A percentile compares a stretch with the other conserved stretches of the same genome.
phyloP scores from a whole-genome alignment of 2,888 invertebrate species.

The Parelbella ahira region DNA sequence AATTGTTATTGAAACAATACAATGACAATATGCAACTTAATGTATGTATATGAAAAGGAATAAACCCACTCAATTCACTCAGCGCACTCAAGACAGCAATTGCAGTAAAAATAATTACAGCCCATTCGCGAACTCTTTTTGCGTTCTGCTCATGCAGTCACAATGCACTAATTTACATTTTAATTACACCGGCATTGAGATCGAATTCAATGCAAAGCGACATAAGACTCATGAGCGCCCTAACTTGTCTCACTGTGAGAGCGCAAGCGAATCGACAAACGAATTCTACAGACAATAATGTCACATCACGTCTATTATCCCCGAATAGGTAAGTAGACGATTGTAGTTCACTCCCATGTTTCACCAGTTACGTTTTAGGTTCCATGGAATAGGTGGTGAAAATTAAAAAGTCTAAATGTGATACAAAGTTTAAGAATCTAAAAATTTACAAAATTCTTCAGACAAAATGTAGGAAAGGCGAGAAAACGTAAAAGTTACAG shows the following conservation, averaged over 20 bases:
- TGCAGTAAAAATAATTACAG: slow-evolving; percentile 25
- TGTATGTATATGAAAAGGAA: not conserved
- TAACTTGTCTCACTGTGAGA: slow-evolving; percentile 35
- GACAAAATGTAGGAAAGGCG: too few species aligned
- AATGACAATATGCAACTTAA: slow-evolving; percentile 8
- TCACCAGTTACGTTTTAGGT: too few species aligned
- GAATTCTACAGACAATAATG: too few species aligned
- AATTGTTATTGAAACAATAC: slow-evolving; percentile 15
- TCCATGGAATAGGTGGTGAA: too few species aligned
- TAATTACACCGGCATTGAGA: slow-evolving; percentile 50
- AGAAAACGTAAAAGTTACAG: too few species aligned
- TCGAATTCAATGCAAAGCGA: slow-evolving; percentile 49
- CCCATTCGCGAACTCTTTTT: slow-evolving; percentile 17
- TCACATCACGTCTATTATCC: too few species aligned
- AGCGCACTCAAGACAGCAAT: slow-evolving; percentile 15
- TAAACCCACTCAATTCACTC: slow-evolving; percentile 14
- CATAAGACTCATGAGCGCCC: slow-evolving; percentile 33
- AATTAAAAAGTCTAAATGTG: too few species aligned
- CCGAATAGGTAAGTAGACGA: too few species aligned
- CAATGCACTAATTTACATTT: slow-evolving; percentile 61
- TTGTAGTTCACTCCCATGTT: too few species aligned
- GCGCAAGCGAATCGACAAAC: too few species aligned
- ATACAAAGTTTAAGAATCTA: too few species aligned
- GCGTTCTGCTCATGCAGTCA: slow-evolving; percentile 31
- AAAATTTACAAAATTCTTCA: too few species aligned